Percentiles rank a stretch among this genome's conserved stretches.
phyloP scores from a whole-genome alignment of 2,888 invertebrate genomes.

The Nowickia ferox region DNA sequence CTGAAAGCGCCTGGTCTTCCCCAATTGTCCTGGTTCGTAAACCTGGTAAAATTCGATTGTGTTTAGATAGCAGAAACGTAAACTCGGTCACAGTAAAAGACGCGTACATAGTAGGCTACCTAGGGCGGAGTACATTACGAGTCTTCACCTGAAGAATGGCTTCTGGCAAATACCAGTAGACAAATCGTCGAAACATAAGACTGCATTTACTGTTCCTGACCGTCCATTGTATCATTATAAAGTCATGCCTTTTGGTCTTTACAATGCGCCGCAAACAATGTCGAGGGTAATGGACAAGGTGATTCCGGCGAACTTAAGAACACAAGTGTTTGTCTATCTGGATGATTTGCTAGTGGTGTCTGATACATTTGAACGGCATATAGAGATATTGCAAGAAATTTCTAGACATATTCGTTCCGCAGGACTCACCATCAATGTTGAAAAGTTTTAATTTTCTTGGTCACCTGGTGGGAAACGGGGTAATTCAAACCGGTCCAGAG shows the following conservation, averaged over 20 bases:
- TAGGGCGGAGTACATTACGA: slow-evolving; percentile 51
- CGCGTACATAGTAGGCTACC: slow-evolving; percentile 41
- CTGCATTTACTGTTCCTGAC: slow-evolving; percentile 59
- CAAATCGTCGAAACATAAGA: slow-evolving; percentile 24
- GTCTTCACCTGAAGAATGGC: not conserved
- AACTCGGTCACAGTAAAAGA: slow-evolving; percentile 38
- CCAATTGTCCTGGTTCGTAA: too few species aligned
- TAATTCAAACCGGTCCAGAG: too few species aligned
- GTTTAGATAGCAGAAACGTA: too few species aligned
- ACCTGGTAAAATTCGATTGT: too few species aligned
- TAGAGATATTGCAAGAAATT: slow-evolving; percentile 21
- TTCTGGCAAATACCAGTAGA: slow-evolving; percentile 48
- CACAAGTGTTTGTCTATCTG: slow-evolving; percentile 4
- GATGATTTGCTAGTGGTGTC: not conserved
- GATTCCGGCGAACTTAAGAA: slow-evolving; percentile 24
- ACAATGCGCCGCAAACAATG: not conserved
- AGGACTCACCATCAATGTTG: slow-evolving; percentile 34
- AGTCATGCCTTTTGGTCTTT: not conserved
- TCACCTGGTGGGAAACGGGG: too few species aligned
- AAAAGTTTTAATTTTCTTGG: slow-evolving; percentile 44
- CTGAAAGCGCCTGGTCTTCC: too few species aligned
- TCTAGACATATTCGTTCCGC: slow-evolving; percentile 28
- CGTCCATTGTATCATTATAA: not conserved
- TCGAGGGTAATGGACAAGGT: slow-evolving; percentile 11
- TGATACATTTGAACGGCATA: slow-evolving; percentile 30